phyloP scores from a whole-genome alignment of 1,140 invertebrate species.

The Drosophila repleta region DNA sequence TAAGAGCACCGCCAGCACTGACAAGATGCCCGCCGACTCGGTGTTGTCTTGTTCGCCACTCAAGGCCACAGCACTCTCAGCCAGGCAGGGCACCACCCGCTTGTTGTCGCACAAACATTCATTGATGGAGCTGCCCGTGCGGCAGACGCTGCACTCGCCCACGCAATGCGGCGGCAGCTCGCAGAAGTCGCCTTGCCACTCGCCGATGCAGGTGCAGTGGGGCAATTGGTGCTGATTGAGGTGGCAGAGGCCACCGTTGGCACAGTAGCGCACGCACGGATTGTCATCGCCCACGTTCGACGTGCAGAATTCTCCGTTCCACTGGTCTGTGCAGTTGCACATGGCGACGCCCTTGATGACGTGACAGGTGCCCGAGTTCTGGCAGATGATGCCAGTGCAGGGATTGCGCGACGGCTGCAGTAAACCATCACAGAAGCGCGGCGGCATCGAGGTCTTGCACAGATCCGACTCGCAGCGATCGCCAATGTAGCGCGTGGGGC shows the following conservation, averaged over 20 bases:
- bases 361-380: conserved; percentile 77
- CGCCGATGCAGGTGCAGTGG: conserved; percentile 86
- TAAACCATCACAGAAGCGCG: conserved; percentile 66
- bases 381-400: conserved; percentile 75
- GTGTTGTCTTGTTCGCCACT: conserved; percentile 51
- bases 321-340: conserved; percentile 88
- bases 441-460: conserved; percentile 74
- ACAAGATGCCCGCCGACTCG: conserved; percentile 58
- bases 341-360: conserved; percentile 73
- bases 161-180: conserved; percentile 85
- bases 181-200: conserved; percentile 86
- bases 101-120: conserved; percentile 82
- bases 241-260: conserved; percentile 86
- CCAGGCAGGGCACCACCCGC: conserved; percentile 65
- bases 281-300: conserved; percentile 86
- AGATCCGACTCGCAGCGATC: conserved; percentile 78
- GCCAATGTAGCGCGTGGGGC: conserved; percentile 67
- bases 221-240: conserved; percentile 76
- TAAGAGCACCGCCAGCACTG: conserved; percentile 62
- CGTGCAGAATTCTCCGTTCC: conserved; percentile 88
- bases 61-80: conserved; percentile 69
- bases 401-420: conserved; percentile 66
- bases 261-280: conserved; percentile 86
- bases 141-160: conserved; percentile 86
- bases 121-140: conserved; percentile 82